Conservation (phyloP, 2,113 vertebrate species). For the Trinectes maculatus region DNA sequence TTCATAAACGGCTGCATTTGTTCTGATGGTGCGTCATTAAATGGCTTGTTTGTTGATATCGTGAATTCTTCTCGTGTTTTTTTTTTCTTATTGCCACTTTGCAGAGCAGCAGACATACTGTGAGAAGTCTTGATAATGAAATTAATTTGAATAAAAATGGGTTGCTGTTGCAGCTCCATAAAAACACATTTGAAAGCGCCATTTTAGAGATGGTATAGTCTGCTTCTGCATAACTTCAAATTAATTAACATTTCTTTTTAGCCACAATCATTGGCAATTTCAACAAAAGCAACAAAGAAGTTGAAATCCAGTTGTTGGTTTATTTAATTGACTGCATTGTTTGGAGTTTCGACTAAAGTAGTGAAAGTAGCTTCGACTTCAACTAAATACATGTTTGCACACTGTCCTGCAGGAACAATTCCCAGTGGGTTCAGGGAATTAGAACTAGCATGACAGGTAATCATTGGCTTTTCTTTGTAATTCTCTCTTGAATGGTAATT, state of each 20-base stretch:
- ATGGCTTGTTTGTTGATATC: conserved; percentile 50
- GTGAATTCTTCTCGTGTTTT: conserved; percentile 11
- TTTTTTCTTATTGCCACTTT: conserved; percentile 21
- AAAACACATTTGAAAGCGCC: conserved; percentile 56
- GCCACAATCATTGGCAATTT: conserved; percentile 28
- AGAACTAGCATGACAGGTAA: conserved; percentile 62
- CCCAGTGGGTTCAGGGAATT: conserved; percentile 44
- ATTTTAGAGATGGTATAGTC: conserved; percentile 15
- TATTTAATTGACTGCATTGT: conserved; percentile 46
- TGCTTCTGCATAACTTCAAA: conserved; percentile 24
- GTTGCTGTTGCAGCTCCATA: conserved; percentile 16
- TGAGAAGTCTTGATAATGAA: conserved; percentile 41
- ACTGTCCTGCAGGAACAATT: conserved; percentile 37
- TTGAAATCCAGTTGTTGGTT: conserved; percentile 28
- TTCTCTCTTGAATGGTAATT: conserved; percentile 63
- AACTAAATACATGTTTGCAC: conserved; percentile 44
- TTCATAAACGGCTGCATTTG: conserved; percentile 25
- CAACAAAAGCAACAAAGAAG: conserved; percentile 42
- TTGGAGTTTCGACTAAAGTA: conserved; percentile 55
- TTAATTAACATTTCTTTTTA: conserved; percentile 50
- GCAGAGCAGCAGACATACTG: conserved; percentile 7
- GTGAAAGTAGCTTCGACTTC: neutral
- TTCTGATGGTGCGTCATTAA: conserved; percentile 37
- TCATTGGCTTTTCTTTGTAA: conserved; percentile 64
- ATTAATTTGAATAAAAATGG: conserved; percentile 56